Conservation (phyloP, 1,140 invertebrate genomes). For the Diuraphis noxia region DNA sequence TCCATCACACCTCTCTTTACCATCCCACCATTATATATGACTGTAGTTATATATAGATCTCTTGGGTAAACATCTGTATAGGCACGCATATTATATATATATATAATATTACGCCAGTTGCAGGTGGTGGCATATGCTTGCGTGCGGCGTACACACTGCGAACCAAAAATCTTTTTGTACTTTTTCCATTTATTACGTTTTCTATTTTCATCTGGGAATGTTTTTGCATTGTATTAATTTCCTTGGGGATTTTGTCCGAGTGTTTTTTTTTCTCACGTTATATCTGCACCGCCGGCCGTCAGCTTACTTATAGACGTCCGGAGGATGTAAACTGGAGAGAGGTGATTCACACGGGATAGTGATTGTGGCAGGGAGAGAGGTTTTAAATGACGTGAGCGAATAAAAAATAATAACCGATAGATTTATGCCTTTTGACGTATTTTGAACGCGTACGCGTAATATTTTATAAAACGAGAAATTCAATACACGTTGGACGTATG, state of each 20-base stretch:
- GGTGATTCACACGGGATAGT: background rate
- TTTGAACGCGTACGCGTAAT: conserved; percentile 9
- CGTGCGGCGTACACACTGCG: background rate
- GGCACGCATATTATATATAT: background rate
- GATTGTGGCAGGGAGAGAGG: background rate
- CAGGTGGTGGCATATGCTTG: background rate
- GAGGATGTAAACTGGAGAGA: background rate
- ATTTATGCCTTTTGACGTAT: conserved; percentile 22
- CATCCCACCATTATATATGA: no score
- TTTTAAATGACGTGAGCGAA: background rate
- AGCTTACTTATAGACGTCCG: background rate
- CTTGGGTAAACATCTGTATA: background rate
- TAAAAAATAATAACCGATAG: conserved; percentile 30
- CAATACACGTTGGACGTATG: background rate
- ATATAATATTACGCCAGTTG: background rate
- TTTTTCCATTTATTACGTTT: conserved; percentile 31
- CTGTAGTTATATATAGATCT: background rate
- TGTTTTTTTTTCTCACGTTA: background rate
- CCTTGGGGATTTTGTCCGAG: conserved; percentile 44
- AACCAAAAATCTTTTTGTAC: conserved; percentile 39
- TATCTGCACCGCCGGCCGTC: background rate
- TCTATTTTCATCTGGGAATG: conserved; percentile 35
- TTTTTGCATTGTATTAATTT: conserved; percentile 47
- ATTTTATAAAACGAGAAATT: conserved; percentile 2
- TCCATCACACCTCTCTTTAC: background rate